Conservation (phyloP, 2,113 vertebrate genomes). For the Casuarius casuarius region DNA sequence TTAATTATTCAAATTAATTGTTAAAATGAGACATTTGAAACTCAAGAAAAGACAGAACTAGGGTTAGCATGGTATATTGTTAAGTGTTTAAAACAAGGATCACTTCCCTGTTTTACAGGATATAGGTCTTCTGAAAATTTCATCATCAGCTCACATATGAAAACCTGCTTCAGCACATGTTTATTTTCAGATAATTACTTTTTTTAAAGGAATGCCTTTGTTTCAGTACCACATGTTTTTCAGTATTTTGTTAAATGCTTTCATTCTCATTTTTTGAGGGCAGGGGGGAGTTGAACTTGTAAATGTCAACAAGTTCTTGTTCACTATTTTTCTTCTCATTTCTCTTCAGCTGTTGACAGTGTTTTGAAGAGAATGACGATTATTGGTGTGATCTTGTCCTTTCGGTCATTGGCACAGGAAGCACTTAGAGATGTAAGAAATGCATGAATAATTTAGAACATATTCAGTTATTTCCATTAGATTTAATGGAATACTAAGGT, state of each 20-base stretch:
- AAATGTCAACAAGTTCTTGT: neutral
- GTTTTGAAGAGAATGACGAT: slow-evolving; percentile 99
- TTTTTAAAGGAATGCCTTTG: neutral
- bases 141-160: neutral
- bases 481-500: neutral
- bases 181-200: neutral
- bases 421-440: slow-evolving; percentile 94
- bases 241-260: neutral
- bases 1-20: neutral
- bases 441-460: neutral
- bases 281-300: neutral
- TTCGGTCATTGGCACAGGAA: slow-evolving; percentile 96
- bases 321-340: neutral
- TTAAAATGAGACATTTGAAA: neutral
- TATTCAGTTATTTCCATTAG: neutral
- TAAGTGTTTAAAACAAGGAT: neutral
- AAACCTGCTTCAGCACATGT: neutral
- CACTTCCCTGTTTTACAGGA: neutral
- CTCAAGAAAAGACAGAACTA: neutral
- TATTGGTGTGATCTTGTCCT: slow-evolving; percentile 97
- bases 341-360: slow-evolving; percentile 91
- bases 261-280: neutral
- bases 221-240: neutral
- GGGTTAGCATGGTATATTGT: neutral
- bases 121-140: neutral